Evolutionary conservation across 2,113 vertebrate species (phyloP).

Genomic region (Megaptera novaeangliae): DNA sequence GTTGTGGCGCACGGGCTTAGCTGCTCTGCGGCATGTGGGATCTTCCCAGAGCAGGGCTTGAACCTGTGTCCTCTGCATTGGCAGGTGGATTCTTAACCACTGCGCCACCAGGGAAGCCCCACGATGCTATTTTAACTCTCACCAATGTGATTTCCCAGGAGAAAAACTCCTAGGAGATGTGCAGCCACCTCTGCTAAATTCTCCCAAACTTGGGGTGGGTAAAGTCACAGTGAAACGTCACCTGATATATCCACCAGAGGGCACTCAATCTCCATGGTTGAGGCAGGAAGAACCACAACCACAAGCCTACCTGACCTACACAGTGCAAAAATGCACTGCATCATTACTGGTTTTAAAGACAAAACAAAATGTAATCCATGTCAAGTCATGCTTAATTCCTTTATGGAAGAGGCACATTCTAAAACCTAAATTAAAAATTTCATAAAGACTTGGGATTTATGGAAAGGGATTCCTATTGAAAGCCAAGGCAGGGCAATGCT

Average conservation of each 20-base stretch:
- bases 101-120: neutral
- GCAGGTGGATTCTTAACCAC: too few species aligned
- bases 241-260: slow-evolving; percentile 51
- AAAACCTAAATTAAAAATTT: neutral
- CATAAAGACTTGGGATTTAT: neutral
- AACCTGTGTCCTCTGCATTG: too few species aligned
- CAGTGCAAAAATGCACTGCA: neutral
- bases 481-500: neutral
- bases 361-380: slow-evolving; percentile 12
- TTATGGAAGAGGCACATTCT: neutral
- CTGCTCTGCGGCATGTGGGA: too few species aligned
- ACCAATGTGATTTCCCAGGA: neutral
- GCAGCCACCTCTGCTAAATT: neutral
- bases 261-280: neutral
- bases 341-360: neutral
- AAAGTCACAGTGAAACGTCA: neutral
- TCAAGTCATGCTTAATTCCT: slow-evolving; percentile 4
- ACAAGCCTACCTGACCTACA: neutral
- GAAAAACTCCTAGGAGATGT: neutral
- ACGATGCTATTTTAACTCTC: neutral
- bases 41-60: too few species aligned
- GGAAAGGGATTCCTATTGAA: neutral
- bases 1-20: too few species aligned
- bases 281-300: neutral
- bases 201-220: neutral